These are phyloP conservation scores for Drosophila novamexicana DNA, from an alignment of 1,140 invertebrate genomes.

Conservation along the genomic window DNA sequence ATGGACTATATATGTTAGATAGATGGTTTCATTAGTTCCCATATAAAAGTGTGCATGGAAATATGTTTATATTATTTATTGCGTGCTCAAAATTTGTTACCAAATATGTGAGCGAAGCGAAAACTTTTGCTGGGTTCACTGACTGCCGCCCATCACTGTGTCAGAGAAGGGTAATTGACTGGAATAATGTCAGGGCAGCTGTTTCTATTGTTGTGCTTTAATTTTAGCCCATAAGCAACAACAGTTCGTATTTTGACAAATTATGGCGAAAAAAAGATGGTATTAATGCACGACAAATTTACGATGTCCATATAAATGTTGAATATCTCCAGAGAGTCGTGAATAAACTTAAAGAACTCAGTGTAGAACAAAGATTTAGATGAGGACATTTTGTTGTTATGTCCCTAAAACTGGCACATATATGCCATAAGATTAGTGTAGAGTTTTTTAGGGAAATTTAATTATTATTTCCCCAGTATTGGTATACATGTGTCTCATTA, in stretches of 20 bases:
- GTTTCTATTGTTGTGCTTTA: slow-evolving; percentile 40
- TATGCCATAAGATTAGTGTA: too few relatives aligned
- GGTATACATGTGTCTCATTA: too few relatives aligned
- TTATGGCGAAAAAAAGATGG: slow-evolving; percentile 7
- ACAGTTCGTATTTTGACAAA: neutral
- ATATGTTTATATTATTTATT: slow-evolving; percentile 63
- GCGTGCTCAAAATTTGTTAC: slow-evolving; percentile 70
- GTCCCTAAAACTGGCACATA: neutral
- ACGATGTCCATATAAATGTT: neutral
- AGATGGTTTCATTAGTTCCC: slow-evolving; percentile 26
- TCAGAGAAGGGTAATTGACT: slow-evolving; percentile 40
- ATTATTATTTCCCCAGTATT: too few relatives aligned
- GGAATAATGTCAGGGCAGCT: slow-evolving; percentile 48
- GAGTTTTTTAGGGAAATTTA: too few relatives aligned
- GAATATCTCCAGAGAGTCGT: neutral
- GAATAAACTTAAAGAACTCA: neutral
- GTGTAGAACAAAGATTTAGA: neutral
- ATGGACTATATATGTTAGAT: too few relatives aligned
- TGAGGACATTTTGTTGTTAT: neutral
- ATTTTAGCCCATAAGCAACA: slow-evolving; percentile 20
- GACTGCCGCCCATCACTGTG: slow-evolving; percentile 18
- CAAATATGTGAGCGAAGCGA: slow-evolving; percentile 66
- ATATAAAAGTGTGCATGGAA: slow-evolving; percentile 46
- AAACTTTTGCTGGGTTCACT: slow-evolving; percentile 46
- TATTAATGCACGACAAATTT: slow-evolving; percentile 1